phyloP scores from a whole-genome alignment of 2,797 vertebrate species.

The Gymnoscopelus microlampas region DNA sequence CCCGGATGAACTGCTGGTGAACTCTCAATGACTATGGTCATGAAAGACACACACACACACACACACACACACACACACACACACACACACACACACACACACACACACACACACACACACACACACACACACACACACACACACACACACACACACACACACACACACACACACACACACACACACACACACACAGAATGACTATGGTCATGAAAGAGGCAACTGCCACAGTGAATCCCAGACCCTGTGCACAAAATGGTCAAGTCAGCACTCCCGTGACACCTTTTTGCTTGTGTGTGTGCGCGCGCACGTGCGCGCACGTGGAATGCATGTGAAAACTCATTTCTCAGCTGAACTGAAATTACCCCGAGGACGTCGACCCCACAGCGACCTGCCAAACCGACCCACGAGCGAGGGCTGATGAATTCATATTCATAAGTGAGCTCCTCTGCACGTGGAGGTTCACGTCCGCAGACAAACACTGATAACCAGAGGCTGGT shows the following conservation, averaged over 20 bases:
- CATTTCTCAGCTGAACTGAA: no score
- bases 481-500: no score
- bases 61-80: conserved; percentile 11
- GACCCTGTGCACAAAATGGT: conserved; percentile 9
- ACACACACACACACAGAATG: conserved; percentile 16
- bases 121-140: conserved; percentile 18
- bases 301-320: conserved; percentile 17
- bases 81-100: conserved; percentile 7
- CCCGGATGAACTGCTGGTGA: conserved; percentile 57
- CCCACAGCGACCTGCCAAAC: no score
- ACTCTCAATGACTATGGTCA: conserved; percentile 51
- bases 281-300: not conserved
- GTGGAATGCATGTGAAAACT: conserved; percentile 41
- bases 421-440: not conserved
- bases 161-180: conserved; percentile 9
- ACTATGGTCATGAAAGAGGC: conserved; percentile 47
- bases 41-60: conserved; percentile 26
- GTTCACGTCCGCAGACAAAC: not conserved
- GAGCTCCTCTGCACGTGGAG: not conserved
- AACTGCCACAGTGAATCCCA: conserved; percentile 43
- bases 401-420: not conserved
- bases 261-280: not conserved
- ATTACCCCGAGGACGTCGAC: no score
- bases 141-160: conserved; percentile 3
- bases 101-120: not conserved